A percentile compares a stretch with the other conserved stretches of the same genome.
These are phyloP conservation scores for Laticauda laticaudata DNA, from an alignment of 2,113 vertebrate species.

Conservation along the genomic window DNA sequence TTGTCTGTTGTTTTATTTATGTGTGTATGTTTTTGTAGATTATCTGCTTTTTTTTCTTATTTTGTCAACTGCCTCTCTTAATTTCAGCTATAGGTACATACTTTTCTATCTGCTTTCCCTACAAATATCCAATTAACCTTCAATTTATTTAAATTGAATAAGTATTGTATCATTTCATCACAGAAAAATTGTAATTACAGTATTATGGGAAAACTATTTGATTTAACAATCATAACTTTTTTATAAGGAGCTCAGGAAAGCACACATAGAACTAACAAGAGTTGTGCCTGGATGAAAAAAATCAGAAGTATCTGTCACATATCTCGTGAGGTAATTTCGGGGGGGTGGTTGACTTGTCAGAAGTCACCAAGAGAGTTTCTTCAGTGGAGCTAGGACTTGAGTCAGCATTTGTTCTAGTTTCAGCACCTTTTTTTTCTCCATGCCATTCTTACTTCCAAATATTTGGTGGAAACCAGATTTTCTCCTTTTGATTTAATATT, in stretches of 20 bases:
- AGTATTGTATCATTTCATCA: background rate
- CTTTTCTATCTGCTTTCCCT: background rate
- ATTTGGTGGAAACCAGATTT: background rate
- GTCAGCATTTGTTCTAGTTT: background rate
- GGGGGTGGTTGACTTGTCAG: background rate
- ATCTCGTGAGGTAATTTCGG: background rate
- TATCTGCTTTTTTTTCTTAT: background rate
- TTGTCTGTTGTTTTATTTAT: background rate
- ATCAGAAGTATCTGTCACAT: background rate
- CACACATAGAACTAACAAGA: background rate
- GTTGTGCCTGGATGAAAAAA: background rate
- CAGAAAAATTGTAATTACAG: background rate
- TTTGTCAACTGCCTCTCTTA: background rate
- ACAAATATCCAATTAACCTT: background rate
- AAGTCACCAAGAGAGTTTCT: background rate
- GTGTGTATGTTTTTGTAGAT: background rate
- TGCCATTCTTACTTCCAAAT: background rate
- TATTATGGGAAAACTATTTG: background rate
- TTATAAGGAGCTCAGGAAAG: background rate
- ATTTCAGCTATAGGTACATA: background rate
- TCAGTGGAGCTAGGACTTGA: background rate
- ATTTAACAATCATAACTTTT: background rate
- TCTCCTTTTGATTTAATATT: background rate
- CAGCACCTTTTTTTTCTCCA: background rate
- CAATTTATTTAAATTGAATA: background rate